Percentiles rank a stretch among this genome's conserved stretches.
Conservation (phyloP, 2,888 invertebrate genomes). For the Pemphredon lugubris region DNA sequence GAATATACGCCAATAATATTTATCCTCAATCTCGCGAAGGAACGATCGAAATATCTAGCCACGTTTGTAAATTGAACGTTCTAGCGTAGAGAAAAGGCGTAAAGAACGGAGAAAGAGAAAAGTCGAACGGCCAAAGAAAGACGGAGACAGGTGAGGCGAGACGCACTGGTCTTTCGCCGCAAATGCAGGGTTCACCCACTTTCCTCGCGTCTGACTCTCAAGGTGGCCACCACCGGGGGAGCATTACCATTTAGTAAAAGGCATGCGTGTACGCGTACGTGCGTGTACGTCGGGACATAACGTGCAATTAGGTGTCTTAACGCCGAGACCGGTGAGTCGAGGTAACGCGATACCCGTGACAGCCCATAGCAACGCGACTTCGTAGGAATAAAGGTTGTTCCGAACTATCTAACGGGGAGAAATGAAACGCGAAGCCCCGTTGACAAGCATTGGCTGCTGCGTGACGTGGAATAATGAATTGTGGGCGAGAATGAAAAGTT, state of each 20-base stretch:
- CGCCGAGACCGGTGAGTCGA: constrained; percentile 61
- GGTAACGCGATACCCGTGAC: constrained; percentile 56
- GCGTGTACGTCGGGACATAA: constrained; percentile 58
- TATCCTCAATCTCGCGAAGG: no score
- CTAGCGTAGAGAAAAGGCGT: no score
- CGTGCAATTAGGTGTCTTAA: constrained; percentile 69
- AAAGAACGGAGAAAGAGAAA: not conserved
- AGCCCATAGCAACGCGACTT: constrained; percentile 1
- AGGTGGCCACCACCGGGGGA: constrained; percentile 47
- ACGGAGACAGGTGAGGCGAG: constrained; percentile 13
- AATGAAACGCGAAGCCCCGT: not conserved
- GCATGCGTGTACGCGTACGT: constrained; percentile 36
- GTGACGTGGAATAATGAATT: not conserved
- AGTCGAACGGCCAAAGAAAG: not conserved
- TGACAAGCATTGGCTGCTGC: not conserved
- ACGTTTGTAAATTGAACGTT: no score
- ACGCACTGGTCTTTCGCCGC: constrained; percentile 36
- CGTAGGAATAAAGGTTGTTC: not conserved
- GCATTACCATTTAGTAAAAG: constrained; percentile 56
- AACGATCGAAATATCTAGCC: no score
- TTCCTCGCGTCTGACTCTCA: constrained; percentile 54
- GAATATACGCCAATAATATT: no score
- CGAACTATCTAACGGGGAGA: not conserved
- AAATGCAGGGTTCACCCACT: constrained; percentile 64
- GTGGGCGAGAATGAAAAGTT: not conserved